These are phyloP conservation scores for Sus cebifrons DNA, from an alignment of 2,797 vertebrate species.

Conservation along the genomic window DNA sequence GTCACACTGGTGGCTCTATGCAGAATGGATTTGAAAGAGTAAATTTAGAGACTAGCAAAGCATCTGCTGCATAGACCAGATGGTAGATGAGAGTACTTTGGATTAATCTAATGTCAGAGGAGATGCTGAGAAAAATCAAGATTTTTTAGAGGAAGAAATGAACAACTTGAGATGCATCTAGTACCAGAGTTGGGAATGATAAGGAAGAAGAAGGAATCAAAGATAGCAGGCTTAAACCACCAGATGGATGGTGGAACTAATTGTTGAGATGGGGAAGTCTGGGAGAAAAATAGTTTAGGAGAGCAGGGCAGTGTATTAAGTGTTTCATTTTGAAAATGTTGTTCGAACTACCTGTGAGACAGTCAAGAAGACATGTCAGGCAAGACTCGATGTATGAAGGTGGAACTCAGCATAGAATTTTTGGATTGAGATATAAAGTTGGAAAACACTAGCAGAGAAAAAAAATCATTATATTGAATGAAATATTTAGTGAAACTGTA, in stretches of 20 bases:
- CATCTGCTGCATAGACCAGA: not conserved
- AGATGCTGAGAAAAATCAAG: constrained; percentile 15
- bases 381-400: not conserved
- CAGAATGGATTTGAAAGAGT: not conserved
- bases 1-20: not conserved
- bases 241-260: not conserved
- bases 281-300: not conserved
- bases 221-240: not conserved
- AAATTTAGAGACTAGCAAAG: not conserved
- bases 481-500: not conserved
- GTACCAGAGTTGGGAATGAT: not conserved
- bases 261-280: not conserved
- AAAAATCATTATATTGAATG: not conserved
- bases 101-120: not conserved
- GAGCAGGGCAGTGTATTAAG: not conserved
- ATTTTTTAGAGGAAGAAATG: not conserved
- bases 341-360: not conserved
- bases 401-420: constrained; percentile 26
- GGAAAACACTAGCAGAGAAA: not conserved
- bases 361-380: not conserved
- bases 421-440: not conserved
- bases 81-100: not conserved
- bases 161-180: not conserved
- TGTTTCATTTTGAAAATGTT: constrained; percentile 41
- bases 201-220: not conserved